Percentiles rank a stretch among this genome's conserved stretches.
Conservation (phyloP, 2,797 vertebrate genomes). For the Todus mexicanus region DNA sequence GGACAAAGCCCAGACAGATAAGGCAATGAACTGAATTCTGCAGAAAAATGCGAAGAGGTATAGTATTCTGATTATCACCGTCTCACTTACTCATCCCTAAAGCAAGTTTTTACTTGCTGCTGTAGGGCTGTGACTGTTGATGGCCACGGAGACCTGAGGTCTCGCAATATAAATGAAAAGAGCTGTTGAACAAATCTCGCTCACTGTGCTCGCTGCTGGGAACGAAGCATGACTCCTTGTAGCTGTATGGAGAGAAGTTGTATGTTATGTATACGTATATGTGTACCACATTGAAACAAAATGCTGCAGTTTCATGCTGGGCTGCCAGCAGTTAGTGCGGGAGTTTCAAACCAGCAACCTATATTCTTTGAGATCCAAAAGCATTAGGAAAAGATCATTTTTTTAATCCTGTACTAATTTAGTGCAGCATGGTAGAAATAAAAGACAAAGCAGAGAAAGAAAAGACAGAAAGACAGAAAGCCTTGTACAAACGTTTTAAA, state of each 20-base stretch:
- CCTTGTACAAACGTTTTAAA: not conserved
- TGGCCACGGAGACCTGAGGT: not conserved
- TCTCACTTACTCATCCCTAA: slow-evolving; percentile 46
- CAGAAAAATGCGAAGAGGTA: not conserved
- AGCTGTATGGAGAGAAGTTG: not conserved
- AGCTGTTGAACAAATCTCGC: not conserved
- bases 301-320: not conserved
- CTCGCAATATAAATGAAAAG: not conserved
- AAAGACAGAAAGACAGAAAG: not conserved
- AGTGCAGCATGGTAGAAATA: not conserved
- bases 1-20: not conserved
- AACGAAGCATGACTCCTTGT: not conserved
- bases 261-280: not conserved
- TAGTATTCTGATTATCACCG: not conserved
- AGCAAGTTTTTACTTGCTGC: not conserved
- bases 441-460: not conserved
- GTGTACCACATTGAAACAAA: not conserved
- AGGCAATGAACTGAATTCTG: not conserved
- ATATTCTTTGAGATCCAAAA: not conserved
- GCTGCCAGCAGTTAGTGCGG: not conserved
- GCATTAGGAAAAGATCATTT: not conserved
- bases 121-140: not conserved
- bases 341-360: not conserved
- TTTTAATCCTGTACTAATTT: not conserved
- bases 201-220: not conserved